Percentiles rank a stretch among this genome's conserved stretches.
Evolutionary conservation across 2,113 vertebrate species (phyloP).

Genomic region (Butorides virescens): DNA sequence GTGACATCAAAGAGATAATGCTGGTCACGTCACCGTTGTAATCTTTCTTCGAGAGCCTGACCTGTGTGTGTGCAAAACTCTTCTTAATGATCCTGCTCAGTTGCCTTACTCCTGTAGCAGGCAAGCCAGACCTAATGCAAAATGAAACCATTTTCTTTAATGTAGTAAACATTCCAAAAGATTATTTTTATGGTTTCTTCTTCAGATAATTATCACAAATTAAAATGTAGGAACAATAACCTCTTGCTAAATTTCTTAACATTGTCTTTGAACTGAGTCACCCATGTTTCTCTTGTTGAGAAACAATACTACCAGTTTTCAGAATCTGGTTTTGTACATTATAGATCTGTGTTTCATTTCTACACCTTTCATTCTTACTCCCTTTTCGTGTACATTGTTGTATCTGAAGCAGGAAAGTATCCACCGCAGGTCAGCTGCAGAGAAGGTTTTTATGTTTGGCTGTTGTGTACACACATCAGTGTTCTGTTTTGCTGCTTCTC

Average conservation of each 20-base stretch:
- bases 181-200: background rate
- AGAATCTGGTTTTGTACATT: background rate
- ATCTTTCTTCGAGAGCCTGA: background rate
- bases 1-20: rapidly evolving
- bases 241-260: background rate
- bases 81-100: background rate
- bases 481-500: background rate
- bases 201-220: background rate
- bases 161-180: background rate
- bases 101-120: background rate
- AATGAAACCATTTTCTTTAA: background rate
- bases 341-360: background rate
- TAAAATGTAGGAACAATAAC: background rate
- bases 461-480: background rate
- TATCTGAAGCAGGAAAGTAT: background rate
- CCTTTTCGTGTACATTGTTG: background rate
- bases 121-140: background rate
- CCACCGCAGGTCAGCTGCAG: background rate
- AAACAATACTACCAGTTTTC: background rate
- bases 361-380: background rate
- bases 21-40: background rate
- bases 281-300: background rate
- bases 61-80: background rate
- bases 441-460: background rate
- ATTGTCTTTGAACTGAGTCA: background rate